Conservation (phyloP, 35 echinoderm and acorn worm genomes). For the Amphiura filiformis region DNA sequence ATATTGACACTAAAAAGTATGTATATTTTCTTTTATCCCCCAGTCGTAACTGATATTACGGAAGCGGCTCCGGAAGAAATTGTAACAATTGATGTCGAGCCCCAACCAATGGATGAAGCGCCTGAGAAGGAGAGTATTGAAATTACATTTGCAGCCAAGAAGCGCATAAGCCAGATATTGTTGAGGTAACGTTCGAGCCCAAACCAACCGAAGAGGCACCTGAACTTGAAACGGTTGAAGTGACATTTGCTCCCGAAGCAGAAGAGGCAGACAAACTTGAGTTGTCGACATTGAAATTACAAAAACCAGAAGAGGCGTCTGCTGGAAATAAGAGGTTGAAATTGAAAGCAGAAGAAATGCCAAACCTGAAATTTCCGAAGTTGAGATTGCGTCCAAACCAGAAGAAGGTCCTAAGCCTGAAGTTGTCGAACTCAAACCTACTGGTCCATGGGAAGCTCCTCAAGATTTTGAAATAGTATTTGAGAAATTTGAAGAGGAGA, state of each 20-base stretch:
- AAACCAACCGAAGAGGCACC: background rate
- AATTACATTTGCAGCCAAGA: background rate
- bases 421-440: background rate
- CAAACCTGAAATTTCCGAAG: background rate
- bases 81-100: background rate
- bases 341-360: background rate
- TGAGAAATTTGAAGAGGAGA: too few relatives aligned
- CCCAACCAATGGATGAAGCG: background rate
- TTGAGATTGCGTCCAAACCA: background rate
- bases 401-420: background rate
- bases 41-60: background rate
- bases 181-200: background rate
- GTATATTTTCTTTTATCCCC: too few relatives aligned
- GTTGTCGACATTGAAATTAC: too few relatives aligned
- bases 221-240: background rate
- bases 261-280: too few relatives aligned
- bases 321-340: too few relatives aligned
- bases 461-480: too few relatives aligned
- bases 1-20: background rate
- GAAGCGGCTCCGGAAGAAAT: background rate
- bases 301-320: background rate
- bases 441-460: background rate
- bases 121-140: background rate
- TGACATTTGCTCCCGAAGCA: background rate
- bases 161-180: background rate